Percentiles rank a stretch among this genome's conserved stretches.
phyloP scores from a whole-genome alignment of 2,113 vertebrate species.

The Nannobrachium achirus region DNA sequence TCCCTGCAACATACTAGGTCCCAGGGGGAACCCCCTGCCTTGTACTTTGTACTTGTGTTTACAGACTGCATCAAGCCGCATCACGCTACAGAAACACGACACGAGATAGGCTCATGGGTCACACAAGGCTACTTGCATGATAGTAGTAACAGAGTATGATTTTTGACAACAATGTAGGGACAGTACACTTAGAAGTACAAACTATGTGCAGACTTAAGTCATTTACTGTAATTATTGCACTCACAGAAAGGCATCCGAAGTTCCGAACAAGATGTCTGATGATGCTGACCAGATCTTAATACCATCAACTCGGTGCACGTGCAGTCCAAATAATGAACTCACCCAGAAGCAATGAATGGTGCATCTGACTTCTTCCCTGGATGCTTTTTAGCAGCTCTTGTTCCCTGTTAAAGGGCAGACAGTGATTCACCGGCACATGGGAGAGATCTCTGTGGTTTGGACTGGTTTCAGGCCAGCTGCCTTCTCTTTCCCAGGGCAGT shows the following conservation, averaged over 20 bases:
- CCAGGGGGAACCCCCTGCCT: too few relatives aligned
- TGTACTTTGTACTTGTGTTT: too few relatives aligned
- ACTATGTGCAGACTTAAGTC: not conserved
- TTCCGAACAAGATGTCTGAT: not conserved
- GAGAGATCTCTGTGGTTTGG: slow-evolving; percentile 57
- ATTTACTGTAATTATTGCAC: too few relatives aligned
- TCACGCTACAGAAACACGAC: too few relatives aligned
- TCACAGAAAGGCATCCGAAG: not conserved
- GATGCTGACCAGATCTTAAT: not conserved
- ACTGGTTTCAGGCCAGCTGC: slow-evolving; percentile 46
- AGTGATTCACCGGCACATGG: slow-evolving; percentile 57
- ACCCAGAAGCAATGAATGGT: not conserved
- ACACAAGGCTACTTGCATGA: too few relatives aligned
- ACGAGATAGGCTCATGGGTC: too few relatives aligned
- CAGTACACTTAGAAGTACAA: rapidly evolving
- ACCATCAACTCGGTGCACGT: slow-evolving; percentile 25
- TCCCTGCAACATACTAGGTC: too few relatives aligned
- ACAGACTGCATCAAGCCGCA: too few relatives aligned
- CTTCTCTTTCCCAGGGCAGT: not conserved
- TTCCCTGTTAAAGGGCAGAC: slow-evolving; percentile 9
- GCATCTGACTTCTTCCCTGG: not conserved
- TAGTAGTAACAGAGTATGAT: not conserved
- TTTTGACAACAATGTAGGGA: not conserved
- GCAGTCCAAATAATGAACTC: not conserved
- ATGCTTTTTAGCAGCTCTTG: slow-evolving; percentile 7